phyloP scores from a whole-genome alignment of 92 coral and sea anemone species.

The Blastomussa wellsi region DNA sequence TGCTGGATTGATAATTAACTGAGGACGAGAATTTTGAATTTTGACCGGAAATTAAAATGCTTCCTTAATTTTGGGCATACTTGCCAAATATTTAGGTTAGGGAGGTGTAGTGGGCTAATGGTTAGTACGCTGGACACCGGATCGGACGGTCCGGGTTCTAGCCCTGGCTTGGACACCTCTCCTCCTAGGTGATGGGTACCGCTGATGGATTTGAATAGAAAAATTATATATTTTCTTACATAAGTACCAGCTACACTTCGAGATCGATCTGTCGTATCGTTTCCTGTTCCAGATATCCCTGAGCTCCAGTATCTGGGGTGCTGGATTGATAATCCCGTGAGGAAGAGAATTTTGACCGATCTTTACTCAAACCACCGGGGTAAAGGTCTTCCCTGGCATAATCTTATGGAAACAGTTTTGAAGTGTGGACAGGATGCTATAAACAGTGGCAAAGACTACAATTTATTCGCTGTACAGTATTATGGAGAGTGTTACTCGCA shows the following conservation, averaged over 20 bases:
- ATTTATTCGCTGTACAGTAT: constrained; percentile 19
- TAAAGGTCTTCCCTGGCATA: constrained; percentile 7
- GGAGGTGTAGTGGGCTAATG: too few species aligned
- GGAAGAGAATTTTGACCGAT: constrained; percentile 15
- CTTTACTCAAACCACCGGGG: constrained; percentile 22
- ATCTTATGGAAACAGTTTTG: neutral
- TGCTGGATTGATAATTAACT: constrained; percentile 38
- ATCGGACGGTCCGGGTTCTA: too few species aligned
- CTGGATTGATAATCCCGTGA: constrained; percentile 32
- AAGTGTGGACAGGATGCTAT: constrained; percentile 20
- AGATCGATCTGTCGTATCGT: neutral
- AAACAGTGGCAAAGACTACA: neutral
- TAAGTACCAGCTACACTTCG: too few species aligned
- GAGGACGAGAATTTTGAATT: neutral
- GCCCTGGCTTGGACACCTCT: too few species aligned
- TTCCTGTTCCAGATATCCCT: constrained; percentile 11
- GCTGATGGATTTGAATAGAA: too few species aligned
- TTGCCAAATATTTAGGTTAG: too few species aligned
- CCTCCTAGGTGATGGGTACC: too few species aligned
- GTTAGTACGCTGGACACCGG: too few species aligned
- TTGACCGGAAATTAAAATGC: too few species aligned
- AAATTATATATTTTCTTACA: too few species aligned
- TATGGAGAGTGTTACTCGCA: constrained; percentile 29
- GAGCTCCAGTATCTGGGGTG: constrained; percentile 27
- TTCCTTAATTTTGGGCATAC: too few species aligned